phyloP scores from a whole-genome alignment of 2,888 invertebrate genomes.

The Epinotia demarniana region DNA sequence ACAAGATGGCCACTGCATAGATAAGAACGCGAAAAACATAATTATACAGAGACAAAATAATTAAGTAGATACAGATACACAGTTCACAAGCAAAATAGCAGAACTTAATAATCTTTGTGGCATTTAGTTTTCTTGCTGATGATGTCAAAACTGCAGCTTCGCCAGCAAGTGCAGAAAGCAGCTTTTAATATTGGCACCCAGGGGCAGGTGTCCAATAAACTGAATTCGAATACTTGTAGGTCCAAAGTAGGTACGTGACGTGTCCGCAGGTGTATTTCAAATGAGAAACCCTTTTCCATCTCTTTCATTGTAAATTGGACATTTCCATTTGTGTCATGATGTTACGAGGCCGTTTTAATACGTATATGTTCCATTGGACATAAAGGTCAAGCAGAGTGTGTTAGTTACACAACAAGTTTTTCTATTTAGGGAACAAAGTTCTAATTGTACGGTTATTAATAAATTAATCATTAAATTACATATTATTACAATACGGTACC shows the following conservation, averaged over 20 bases:
- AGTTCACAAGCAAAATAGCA: too few species aligned
- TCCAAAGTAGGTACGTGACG: conserved; percentile 35
- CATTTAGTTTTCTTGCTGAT: neutral
- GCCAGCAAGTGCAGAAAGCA: conserved; percentile 19
- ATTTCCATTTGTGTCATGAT: conserved; percentile 1
- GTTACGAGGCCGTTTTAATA: neutral
- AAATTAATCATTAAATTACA: too few species aligned
- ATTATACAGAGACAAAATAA: too few species aligned
- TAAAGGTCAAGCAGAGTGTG: neutral
- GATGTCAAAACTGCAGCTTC: conserved; percentile 10
- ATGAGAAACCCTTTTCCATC: conserved; percentile 27
- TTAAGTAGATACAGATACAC: too few species aligned
- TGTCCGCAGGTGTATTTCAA: conserved; percentile 47
- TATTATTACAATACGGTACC: neutral
- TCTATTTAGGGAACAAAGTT: too few species aligned
- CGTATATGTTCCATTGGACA: neutral
- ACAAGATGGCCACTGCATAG: too few species aligned
- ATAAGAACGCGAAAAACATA: too few species aligned
- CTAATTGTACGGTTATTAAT: too few species aligned
- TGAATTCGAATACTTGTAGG: conserved; percentile 53
- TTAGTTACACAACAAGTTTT: neutral
- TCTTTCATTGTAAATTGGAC: conserved; percentile 21
- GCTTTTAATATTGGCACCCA: conserved; percentile 34
- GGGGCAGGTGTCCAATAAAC: conserved; percentile 58
- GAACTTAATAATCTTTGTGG: neutral